Base-by-base conservation (phyloP, 2,888 invertebrate genomes). In the Polymixis lichenea region DNA sequence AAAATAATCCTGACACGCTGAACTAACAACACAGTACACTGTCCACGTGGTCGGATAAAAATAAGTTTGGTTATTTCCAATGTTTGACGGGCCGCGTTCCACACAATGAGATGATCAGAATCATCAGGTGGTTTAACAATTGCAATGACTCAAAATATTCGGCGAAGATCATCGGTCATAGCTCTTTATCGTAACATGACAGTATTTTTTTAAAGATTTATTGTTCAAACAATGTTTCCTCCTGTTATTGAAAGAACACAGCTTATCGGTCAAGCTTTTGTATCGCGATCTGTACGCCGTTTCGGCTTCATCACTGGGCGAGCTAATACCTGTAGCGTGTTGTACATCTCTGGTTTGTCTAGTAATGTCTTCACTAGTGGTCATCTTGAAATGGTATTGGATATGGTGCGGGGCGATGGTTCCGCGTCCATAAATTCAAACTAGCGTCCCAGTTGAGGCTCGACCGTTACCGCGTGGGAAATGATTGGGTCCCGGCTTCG, bases 401-500 rank as follows among this genome's bases (percentile, higher is more conserved):
- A 93, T 90, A 87, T 88, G 87, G 90, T 88, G 83, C 83, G 83
- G 85, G 86, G 90, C 91, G 90, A 91, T 91, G 90, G 92, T 92
- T 93, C 92, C 94, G 94, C 90, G 92, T 91, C 93, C 93, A 94
- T 94, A 93, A 94, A 93, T 95, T 93, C 94, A 94, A 94, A 94
- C 93, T 94, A 93, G 94, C 93, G 94, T 95, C 93, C 91, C 91
- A 91, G 92, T 93, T 93, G 93, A 93, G 93, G 92, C 88, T 90
- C 92, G 93, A 95, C 96, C 96, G 96, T 96, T 96, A 96, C 93
- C 94, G 94, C 96, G 96, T 96, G 96, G 96, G 96, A 96, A 96
- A 95, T 95, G 95, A 95, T 95, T 94, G 95, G 94, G 93, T 92
- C 94, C 91, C 90, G 90, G 90, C 91, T 86, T 88, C 90, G 89